These are phyloP conservation scores for Drosophila leontia DNA, from an alignment of 1,140 invertebrate species.

Conservation along the genomic window DNA sequence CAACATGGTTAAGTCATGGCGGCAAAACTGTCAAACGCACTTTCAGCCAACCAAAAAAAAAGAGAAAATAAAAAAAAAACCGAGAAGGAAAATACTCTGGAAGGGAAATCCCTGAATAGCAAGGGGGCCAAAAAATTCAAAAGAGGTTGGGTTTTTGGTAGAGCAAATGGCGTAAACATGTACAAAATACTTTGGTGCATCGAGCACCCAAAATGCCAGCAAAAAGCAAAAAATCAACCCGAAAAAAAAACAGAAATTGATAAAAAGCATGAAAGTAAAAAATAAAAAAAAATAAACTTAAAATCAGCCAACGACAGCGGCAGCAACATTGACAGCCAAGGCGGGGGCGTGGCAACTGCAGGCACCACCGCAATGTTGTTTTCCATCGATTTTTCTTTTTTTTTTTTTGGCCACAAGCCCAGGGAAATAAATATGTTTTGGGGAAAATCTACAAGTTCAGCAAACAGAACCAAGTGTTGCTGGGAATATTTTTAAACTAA, in stretches of 20 bases:
- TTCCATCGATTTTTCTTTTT: conserved; percentile 20
- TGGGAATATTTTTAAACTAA: neutral
- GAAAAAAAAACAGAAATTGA: conserved; percentile 49
- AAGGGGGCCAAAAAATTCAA: conserved; percentile 12
- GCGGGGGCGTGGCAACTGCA: conserved; percentile 18
- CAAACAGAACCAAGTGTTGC: neutral
- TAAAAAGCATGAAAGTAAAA: conserved; percentile 52
- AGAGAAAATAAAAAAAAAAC: neutral
- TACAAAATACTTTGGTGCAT: conserved; percentile 77
- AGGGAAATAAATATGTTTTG: conserved; percentile 4
- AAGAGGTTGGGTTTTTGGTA: conserved; percentile 3
- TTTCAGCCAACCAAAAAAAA: conserved; percentile 16
- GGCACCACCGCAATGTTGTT: conserved; percentile 32
- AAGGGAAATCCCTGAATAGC: conserved; percentile 6
- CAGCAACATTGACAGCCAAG: conserved; percentile 41
- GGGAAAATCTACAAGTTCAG: conserved; percentile 1
- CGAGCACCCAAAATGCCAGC: conserved; percentile 16
- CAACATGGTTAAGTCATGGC: conserved; percentile 72
- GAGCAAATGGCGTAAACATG: conserved; percentile 77
- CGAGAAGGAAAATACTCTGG: conserved; percentile 4
- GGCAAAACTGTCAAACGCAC: conserved; percentile 76
- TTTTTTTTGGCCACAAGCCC: conserved; percentile 4
- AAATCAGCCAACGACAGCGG: conserved; percentile 30
- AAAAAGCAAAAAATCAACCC: conserved; percentile 13
- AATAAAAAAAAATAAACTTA: conserved; percentile 14